These are phyloP conservation scores for Sminthurinus aureus DNA, from an alignment of 2,888 invertebrate species.

Conservation along the genomic window DNA sequence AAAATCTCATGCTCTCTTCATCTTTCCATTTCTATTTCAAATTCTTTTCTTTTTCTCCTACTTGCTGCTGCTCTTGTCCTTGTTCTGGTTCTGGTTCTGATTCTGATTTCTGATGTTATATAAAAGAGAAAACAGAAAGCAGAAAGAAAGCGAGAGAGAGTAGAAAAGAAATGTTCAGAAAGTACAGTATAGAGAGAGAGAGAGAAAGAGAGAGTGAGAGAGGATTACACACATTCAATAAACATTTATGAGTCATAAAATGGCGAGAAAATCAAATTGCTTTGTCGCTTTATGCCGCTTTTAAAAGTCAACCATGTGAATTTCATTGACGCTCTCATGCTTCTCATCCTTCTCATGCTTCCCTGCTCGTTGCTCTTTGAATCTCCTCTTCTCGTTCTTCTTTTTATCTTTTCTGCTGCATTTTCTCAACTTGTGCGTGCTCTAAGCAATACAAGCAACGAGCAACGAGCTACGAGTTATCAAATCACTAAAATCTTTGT, in stretches of 20 bases:
- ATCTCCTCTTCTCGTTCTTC: not conserved
- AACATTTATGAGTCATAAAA: slow-evolving; percentile 42
- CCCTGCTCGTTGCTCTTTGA: no score
- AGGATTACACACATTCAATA: slow-evolving; percentile 42
- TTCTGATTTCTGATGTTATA: no score
- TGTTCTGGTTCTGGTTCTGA: no score
- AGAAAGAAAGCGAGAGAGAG: no score
- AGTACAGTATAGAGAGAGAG: not conserved
- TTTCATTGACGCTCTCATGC: not conserved
- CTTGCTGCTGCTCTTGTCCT: no score
- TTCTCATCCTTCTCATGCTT: not conserved
- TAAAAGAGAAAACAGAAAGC: no score
- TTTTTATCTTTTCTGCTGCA: not conserved
- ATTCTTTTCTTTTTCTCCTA: not conserved
- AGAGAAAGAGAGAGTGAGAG: not conserved
- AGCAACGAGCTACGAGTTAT: not conserved
- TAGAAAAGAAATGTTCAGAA: no score
- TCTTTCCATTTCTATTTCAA: not conserved
- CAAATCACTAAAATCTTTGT: not conserved
- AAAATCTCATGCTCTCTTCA: not conserved
- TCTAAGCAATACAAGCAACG: no score
- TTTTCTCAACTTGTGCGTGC: not conserved
- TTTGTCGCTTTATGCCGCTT: slow-evolving; percentile 39
- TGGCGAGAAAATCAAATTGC: slow-evolving; percentile 40
- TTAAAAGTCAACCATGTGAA: slow-evolving; percentile 28